A percentile compares a stretch with the other conserved stretches of the same genome.
Conservation (phyloP, 1,140 invertebrate species). For the Orussus abietinus region DNA sequence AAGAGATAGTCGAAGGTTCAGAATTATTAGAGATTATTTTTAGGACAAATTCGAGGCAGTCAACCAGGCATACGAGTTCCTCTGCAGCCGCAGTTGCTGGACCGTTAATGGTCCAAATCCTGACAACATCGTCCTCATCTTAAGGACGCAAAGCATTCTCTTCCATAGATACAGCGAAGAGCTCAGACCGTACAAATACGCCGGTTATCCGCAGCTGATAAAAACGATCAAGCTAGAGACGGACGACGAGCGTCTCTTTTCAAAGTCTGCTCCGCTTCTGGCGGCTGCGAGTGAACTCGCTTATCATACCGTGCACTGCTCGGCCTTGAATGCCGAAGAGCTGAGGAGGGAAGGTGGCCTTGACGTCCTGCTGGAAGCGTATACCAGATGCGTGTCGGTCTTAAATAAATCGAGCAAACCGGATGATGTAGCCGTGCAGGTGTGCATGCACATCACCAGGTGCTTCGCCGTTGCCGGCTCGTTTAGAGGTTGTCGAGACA, state of each 20-base stretch:
- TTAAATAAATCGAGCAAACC: constrained; percentile 74
- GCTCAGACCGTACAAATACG: constrained; percentile 95
- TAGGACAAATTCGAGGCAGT: constrained; percentile 91
- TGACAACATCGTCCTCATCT: constrained; percentile 92
- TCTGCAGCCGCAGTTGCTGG: constrained; percentile 90
- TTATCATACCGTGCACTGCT: constrained; percentile 95
- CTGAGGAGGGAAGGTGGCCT: constrained; percentile 89
- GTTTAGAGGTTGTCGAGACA: constrained; percentile 86
- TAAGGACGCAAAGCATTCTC: constrained; percentile 94
- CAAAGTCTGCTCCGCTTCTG: constrained; percentile 79
- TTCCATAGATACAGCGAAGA: constrained; percentile 89
- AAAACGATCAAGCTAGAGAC: constrained; percentile 94
- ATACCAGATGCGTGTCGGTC: constrained; percentile 87
- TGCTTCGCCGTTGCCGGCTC: constrained; percentile 94
- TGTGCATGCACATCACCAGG: constrained; percentile 86
- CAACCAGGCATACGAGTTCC: constrained; percentile 95
- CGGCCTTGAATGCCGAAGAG: constrained; percentile 96
- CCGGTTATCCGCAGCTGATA: constrained; percentile 96
- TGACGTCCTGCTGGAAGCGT: constrained; percentile 82
- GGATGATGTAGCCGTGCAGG: constrained; percentile 82
- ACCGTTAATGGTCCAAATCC: constrained; percentile 88
- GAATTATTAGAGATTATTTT: constrained; percentile 22
- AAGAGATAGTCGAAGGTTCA: constrained; percentile 25
- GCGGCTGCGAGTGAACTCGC: constrained; percentile 90
- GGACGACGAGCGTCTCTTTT: constrained; percentile 89